Evolutionary conservation across 1,140 invertebrate species (phyloP).

Genomic region (Aporrectodea caliginosa): DNA sequence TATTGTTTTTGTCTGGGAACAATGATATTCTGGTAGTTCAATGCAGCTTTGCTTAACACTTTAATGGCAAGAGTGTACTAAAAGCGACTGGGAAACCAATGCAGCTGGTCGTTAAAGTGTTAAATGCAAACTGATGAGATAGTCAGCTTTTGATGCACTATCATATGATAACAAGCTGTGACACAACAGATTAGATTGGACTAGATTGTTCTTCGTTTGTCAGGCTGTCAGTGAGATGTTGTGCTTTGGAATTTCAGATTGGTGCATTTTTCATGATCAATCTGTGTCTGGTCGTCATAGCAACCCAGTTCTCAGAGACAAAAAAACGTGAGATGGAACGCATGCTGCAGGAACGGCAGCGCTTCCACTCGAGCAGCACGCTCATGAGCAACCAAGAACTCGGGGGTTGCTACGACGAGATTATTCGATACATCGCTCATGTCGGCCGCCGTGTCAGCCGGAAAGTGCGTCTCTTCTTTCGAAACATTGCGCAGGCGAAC

Average conservation of each 20-base stretch:
- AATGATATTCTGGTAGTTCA: too few relatives aligned
- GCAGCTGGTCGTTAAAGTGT: too few relatives aligned
- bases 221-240: too few relatives aligned
- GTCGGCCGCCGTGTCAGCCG: conserved; percentile 78
- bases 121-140: too few relatives aligned
- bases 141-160: too few relatives aligned
- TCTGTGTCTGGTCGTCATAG: conserved; percentile 98
- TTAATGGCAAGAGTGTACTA: too few relatives aligned
- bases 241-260: conserved; percentile 73
- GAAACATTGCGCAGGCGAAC: neutral
- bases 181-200: too few relatives aligned
- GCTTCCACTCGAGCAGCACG: conserved; percentile 88
- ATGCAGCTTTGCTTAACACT: too few relatives aligned
- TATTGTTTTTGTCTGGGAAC: too few relatives aligned
- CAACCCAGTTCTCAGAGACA: conserved; percentile 99
- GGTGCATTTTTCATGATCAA: conserved; percentile 99
- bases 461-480: conserved; percentile 17
- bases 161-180: too few relatives aligned
- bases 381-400: conserved; percentile 65
- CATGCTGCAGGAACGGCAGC: conserved; percentile 88
- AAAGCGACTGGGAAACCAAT: too few relatives aligned
- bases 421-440: conserved; percentile 92
- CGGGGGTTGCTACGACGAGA: conserved; percentile 64
- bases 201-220: too few relatives aligned
- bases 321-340: conserved; percentile 99